Evolutionary conservation across 1,140 invertebrate species (phyloP), one percentile per base, ranked within the genome.

Genomic region (Drosophila melanica): DNA sequence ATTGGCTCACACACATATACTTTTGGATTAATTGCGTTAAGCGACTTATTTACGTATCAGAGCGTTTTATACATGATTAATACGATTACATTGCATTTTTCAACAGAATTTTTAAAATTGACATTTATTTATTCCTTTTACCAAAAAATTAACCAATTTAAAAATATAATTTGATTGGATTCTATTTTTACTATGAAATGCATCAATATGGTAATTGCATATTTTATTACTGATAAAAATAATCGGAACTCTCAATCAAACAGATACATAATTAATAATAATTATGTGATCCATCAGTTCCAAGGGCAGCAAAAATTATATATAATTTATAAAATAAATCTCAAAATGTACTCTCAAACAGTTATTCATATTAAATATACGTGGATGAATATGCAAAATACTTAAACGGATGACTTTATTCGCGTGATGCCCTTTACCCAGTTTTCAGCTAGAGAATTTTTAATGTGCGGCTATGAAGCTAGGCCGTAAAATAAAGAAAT

Each of bases 341-440:
- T 18, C 41, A 27, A 60, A 44, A 8, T 23, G 27, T 42, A 12
- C 53, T 33, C 20, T 14, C 44, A 57, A 66, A 60, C 33, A 60
- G 69, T 55, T 64, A 69, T 44, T 55, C n/a, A 72, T 66, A 63
- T 55, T 41, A 62, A 62, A 82, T 72, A 60, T 42, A 55, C 8
- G 2, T n/a, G 50, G 47, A 65, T 58, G 48, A 54, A 58, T 44
- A 72, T 58, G 11, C 14, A 51, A 65, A 57, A 44, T 33, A 18
- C 11, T 41, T 16, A 35, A 53, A 45, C 54, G 30, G 16, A 37
- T 68, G 59, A 64, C n/a, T 72, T 72, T 58, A 81, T 78, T 57
- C 39, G 44, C 82, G 20, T 23, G 39, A 14, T 85, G 82, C 81
- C 81, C 81, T 85, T 85, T 85, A 87, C 82, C 81, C 63, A 85